A percentile compares a stretch with the other conserved stretches of the same genome.
These are phyloP conservation scores for Anthopleura sola DNA, from an alignment of 64 coral and sea anemone genomes.

Conservation along the genomic window DNA sequence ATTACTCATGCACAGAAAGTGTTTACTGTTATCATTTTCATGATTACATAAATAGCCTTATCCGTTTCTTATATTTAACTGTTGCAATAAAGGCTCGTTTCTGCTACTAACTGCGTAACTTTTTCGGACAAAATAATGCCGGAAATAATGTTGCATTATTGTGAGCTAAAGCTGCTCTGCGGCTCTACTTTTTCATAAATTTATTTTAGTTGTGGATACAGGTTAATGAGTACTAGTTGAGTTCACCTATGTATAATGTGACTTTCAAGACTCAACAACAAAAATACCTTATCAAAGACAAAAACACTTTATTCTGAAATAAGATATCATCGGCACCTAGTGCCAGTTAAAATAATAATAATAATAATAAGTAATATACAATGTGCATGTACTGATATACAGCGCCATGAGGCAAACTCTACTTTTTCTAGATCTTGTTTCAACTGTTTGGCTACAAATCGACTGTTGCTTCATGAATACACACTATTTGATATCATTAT, in stretches of 20 bases:
- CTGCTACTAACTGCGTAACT: too few species aligned
- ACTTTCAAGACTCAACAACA: neutral
- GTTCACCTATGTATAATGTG: neutral
- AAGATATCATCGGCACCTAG: neutral
- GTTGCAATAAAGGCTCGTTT: too few species aligned
- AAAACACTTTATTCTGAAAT: slow-evolving; percentile 14
- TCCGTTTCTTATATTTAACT: too few species aligned
- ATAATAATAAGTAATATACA: slow-evolving; percentile 1
- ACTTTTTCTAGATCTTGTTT: neutral
- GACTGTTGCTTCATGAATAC: neutral
- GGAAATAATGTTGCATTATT: too few species aligned
- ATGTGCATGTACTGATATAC: neutral
- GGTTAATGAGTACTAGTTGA: neutral
- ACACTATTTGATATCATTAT: neutral
- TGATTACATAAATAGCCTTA: too few species aligned
- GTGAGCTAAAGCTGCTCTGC: too few species aligned
- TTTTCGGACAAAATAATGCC: too few species aligned
- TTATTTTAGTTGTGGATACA: too few species aligned
- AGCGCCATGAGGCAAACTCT: neutral
- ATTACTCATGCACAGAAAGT: too few species aligned
- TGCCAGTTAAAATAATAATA: neutral
- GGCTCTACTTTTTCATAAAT: too few species aligned
- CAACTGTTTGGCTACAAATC: neutral
- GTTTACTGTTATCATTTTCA: too few species aligned
- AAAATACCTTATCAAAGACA: neutral